Conservation (phyloP, 2,113 vertebrate species). For the Thermophis baileyi region DNA sequence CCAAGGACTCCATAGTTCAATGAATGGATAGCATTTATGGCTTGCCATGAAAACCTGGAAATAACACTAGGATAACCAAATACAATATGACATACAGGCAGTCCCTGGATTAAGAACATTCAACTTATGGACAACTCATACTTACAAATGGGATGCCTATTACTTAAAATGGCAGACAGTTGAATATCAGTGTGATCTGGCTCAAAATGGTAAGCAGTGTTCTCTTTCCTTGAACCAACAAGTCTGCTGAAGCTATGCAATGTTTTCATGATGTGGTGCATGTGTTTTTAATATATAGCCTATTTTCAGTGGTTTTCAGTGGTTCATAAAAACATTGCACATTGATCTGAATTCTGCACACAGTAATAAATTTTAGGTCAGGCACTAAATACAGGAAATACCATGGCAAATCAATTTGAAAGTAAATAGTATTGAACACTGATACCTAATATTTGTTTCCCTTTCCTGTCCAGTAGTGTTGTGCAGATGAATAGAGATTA, state of each 20-base stretch:
- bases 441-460: neutral
- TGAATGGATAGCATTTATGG: neutral
- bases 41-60: neutral
- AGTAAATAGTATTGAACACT: neutral
- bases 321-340: neutral
- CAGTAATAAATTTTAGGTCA: neutral
- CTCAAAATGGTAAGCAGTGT: neutral
- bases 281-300: neutral
- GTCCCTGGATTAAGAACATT: neutral
- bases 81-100: neutral
- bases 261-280: neutral
- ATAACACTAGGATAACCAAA: neutral
- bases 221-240: neutral
- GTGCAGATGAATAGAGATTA: neutral
- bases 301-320: neutral
- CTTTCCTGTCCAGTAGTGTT: neutral
- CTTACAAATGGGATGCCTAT: neutral
- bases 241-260: too few species aligned
- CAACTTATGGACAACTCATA: neutral
- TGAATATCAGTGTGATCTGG: neutral
- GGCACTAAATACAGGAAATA: neutral
- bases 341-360: neutral
- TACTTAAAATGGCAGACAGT: neutral
- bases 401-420: neutral
- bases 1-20: neutral